Evolutionary conservation across 2,797 vertebrate species (phyloP).

Genomic region (Falco novaeseelandiae): DNA sequence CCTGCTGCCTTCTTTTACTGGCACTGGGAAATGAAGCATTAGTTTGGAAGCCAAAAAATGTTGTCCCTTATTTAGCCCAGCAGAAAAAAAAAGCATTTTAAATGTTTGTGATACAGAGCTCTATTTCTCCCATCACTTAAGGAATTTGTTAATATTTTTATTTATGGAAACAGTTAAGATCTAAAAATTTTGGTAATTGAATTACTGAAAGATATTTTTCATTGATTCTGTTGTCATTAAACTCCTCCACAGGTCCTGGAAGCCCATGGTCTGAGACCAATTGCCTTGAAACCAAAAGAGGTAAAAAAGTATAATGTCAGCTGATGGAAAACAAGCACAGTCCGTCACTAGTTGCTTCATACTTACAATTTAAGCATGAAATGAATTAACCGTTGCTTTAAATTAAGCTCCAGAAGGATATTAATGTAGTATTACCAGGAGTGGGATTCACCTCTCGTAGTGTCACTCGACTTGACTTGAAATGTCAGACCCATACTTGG

Average conservation of each 20-base stretch:
- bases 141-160: neutral
- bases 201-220: neutral
- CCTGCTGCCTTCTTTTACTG: neutral
- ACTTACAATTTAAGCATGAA: neutral
- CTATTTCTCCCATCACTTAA: neutral
- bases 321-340: neutral
- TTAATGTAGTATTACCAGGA: neutral
- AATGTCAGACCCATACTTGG: neutral
- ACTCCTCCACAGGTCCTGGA: slow-evolving; percentile 86
- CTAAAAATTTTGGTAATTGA: neutral
- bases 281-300: slow-evolving; percentile 95
- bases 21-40: neutral
- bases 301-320: slow-evolving; percentile 76
- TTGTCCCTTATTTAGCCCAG: neutral
- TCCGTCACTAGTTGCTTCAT: neutral
- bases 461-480: neutral
- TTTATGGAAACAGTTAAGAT: neutral
- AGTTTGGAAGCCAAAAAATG: neutral
- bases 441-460: neutral
- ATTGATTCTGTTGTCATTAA: neutral
- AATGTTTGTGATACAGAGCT: neutral
- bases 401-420: neutral
- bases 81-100: neutral
- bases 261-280: slow-evolving; percentile 93
- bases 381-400: neutral